A percentile compares a stretch with the other conserved stretches of the same genome.
These are phyloP conservation scores for Rhinoraja longicauda DNA, from an alignment of 2,797 vertebrate species.

Conservation along the genomic window DNA sequence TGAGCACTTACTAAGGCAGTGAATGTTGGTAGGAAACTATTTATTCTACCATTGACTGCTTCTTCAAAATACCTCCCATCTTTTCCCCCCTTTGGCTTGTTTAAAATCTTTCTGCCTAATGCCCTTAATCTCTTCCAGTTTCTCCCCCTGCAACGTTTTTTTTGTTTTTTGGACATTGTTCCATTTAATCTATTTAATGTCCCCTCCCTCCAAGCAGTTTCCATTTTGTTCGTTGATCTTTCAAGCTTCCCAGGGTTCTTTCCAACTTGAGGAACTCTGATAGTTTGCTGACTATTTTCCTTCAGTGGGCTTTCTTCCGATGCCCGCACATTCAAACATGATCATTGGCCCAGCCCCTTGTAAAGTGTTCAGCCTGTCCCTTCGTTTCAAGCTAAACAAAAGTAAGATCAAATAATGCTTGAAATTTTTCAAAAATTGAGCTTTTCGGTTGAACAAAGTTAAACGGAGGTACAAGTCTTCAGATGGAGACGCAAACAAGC, in stretches of 20 bases:
- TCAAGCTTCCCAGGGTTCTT: neutral
- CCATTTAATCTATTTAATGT: neutral
- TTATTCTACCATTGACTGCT: neutral
- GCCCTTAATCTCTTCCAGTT: neutral
- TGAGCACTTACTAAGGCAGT: neutral
- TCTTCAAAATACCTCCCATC: neutral
- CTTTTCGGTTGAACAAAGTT: neutral
- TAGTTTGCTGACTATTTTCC: neutral
- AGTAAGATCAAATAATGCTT: neutral
- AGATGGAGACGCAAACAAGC: neutral
- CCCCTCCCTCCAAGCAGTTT: neutral
- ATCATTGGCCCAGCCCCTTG: neutral
- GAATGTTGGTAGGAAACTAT: constrained; percentile 14
- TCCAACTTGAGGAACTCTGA: neutral
- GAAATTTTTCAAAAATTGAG: neutral
- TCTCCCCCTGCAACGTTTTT: too few relatives aligned
- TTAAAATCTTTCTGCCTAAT: neutral
- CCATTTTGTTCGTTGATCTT: neutral
- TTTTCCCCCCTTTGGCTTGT: neutral
- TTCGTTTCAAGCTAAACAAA: neutral
- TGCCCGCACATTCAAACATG: neutral
- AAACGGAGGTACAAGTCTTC: neutral
- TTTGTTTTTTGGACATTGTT: neutral
- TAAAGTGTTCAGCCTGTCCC: neutral
- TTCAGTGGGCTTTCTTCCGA: neutral